Percentiles rank a stretch among this genome's conserved stretches.
Conservation (phyloP, 2,113 vertebrate genomes). For the Sigmodon hispidus region DNA sequence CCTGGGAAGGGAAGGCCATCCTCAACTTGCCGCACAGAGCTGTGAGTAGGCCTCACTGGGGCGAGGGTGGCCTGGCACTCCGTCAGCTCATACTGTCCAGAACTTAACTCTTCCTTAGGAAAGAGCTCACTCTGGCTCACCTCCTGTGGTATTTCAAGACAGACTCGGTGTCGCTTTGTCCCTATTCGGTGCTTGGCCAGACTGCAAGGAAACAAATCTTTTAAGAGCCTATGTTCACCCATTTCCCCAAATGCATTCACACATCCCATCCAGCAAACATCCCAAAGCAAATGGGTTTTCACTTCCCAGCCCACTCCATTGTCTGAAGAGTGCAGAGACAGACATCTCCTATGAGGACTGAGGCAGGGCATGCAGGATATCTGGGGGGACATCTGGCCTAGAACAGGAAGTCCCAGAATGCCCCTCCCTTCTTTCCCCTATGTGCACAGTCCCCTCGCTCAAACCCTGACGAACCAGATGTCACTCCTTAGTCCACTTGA, state of each 20-base stretch:
- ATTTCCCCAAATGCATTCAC: neutral
- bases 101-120: conserved; percentile 89
- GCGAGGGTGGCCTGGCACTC: conserved; percentile 72
- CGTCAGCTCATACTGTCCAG: conserved; percentile 78
- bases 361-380: accelerated
- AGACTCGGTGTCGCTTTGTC: conserved; percentile 96
- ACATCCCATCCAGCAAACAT: neutral
- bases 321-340: neutral
- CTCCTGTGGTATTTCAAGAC: conserved; percentile 94
- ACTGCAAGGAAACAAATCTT: conserved; percentile 74
- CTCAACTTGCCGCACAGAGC: conserved; percentile 79
- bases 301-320: neutral
- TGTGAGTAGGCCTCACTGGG: conserved; percentile 69
- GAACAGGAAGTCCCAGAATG: accelerated
- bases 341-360: neutral
- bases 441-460: neutral
- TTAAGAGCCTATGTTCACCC: neutral
- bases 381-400: neutral
- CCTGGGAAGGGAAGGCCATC: conserved; percentile 82
- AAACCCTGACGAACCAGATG: accelerated
- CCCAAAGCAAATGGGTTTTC: neutral
- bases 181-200: conserved; percentile 95
- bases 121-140: conserved; percentile 90
- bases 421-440: neutral
- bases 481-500: neutral